These are phyloP conservation scores for Pterophyllum scalare DNA, from an alignment of 2,113 vertebrate species.

Conservation along the genomic window DNA sequence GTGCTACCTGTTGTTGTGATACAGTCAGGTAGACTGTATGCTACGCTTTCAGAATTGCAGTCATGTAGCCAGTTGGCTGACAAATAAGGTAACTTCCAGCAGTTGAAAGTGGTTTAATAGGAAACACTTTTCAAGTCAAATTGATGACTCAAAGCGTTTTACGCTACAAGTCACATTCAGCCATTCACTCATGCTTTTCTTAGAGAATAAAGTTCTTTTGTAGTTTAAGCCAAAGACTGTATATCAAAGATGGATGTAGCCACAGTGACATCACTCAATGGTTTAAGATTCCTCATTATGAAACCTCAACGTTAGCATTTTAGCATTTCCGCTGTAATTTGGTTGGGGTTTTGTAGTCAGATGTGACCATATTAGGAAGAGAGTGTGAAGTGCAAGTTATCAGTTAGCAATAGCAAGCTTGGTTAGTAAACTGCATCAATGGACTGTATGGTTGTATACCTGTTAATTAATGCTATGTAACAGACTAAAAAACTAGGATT, in stretches of 20 bases:
- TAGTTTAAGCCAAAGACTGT: neutral
- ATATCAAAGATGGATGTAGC: conserved; percentile 3
- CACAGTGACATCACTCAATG: neutral
- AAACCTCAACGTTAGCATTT: neutral
- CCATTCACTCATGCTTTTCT: neutral
- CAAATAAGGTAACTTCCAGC: neutral
- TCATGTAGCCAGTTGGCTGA: neutral
- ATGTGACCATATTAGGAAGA: neutral
- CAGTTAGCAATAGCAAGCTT: neutral
- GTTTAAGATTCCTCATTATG: neutral
- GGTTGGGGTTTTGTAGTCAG: neutral
- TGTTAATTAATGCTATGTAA: neutral
- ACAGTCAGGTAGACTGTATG: neutral
- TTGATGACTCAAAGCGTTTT: conserved; percentile 2
- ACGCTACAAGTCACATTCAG: neutral
- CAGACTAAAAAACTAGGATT: neutral
- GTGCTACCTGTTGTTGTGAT: conserved; percentile 15
- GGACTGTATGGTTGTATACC: neutral
- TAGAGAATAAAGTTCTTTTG: neutral
- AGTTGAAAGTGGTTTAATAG: neutral
- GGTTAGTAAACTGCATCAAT: neutral
- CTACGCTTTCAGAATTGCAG: neutral
- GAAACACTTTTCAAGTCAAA: neutral
- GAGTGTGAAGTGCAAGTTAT: neutral
- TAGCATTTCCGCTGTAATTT: neutral